Evolutionary conservation across 2,113 vertebrate genomes (phyloP).

Genomic region (Lathamus discolor): DNA sequence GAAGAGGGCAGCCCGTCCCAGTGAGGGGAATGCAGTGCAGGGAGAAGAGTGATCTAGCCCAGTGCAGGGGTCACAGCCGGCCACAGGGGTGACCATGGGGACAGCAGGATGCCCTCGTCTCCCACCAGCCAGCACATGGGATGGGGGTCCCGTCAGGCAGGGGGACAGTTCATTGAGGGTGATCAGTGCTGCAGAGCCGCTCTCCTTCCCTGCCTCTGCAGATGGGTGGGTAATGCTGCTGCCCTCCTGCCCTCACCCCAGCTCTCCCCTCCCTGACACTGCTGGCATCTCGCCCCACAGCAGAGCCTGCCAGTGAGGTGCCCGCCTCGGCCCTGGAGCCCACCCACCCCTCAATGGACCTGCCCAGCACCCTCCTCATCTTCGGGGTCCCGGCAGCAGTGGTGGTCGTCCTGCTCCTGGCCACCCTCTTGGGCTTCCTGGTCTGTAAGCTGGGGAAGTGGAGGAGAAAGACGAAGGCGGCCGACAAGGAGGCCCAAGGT

Average conservation of each 20-base stretch:
- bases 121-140: too few relatives aligned
- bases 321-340: neutral
- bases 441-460: neutral
- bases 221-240: neutral
- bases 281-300: neutral
- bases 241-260: neutral
- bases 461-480: neutral
- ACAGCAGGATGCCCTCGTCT: neutral
- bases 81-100: neutral
- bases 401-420: neutral
- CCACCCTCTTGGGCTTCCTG: slow-evolving; percentile 2
- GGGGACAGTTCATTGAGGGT: fast-evolving
- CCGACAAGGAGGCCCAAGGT: slow-evolving; percentile 12
- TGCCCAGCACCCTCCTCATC: neutral
- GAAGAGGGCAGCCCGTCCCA: neutral
- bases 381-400: neutral
- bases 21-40: fast-evolving
- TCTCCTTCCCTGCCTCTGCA: fast-evolving
- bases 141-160: neutral
- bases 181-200: neutral
- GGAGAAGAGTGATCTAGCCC: neutral
- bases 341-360: neutral
- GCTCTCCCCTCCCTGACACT: neutral
- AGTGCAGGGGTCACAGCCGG: neutral
- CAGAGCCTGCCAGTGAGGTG: neutral